Percentiles rank a stretch among this genome's conserved stretches.
Evolutionary conservation across 1,140 invertebrate genomes (phyloP).

Genomic region (Euura saliciscinereae): DNA sequence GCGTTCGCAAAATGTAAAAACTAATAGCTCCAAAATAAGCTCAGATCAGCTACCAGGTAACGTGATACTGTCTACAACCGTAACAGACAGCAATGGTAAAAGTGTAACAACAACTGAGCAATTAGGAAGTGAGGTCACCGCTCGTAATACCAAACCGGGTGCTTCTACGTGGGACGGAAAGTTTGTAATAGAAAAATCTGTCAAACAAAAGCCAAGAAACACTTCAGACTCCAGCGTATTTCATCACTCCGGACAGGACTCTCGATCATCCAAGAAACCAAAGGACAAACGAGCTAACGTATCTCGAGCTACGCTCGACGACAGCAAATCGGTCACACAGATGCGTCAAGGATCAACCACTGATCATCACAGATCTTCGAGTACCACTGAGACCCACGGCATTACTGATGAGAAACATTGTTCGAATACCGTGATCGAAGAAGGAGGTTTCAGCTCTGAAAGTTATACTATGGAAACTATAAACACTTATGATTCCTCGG

Average conservation of each 20-base stretch:
- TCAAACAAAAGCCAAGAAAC: slow-evolving; percentile 11
- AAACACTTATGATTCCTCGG: slow-evolving; percentile 6
- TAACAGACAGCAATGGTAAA: background rate
- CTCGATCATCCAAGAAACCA: background rate
- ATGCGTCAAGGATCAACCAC: slow-evolving; percentile 23
- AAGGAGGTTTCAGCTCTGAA: background rate
- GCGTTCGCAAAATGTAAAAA: background rate
- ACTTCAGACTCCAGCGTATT: background rate
- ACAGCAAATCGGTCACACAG: slow-evolving; percentile 23
- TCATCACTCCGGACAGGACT: background rate
- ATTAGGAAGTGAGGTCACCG: background rate
- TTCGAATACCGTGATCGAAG: slow-evolving; percentile 7
- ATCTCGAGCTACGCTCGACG: background rate
- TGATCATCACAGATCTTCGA: background rate
- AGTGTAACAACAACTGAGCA: slow-evolving; percentile 1
- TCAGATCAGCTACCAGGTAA: slow-evolving; percentile 1
- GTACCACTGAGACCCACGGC: background rate
- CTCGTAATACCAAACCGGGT: slow-evolving; percentile 26
- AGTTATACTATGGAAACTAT: background rate
- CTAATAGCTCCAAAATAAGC: background rate
- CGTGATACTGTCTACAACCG: background rate
- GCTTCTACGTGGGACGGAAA: slow-evolving; percentile 46
- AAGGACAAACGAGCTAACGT: background rate
- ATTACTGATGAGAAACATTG: background rate
- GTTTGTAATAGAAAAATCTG: slow-evolving; percentile 30